Percentiles rank a stretch among this genome's conserved stretches.
Conservation (phyloP, 2,113 vertebrate species). For the Zosterops hypoxanthus region DNA sequence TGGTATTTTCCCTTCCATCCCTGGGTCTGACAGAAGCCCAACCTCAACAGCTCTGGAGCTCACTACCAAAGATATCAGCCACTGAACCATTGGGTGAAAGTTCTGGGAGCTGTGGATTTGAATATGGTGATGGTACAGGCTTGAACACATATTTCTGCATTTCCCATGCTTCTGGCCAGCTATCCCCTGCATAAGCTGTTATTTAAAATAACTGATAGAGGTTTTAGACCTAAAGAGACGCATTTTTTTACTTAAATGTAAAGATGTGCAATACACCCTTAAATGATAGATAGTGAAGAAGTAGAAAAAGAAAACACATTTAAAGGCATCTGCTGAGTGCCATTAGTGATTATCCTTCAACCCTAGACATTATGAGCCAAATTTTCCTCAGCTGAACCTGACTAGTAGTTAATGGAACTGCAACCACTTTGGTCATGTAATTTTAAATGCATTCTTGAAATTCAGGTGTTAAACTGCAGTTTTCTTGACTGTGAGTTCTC, state of each 20-base stretch:
- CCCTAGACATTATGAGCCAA: background rate
- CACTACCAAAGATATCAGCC: background rate
- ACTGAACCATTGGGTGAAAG: background rate
- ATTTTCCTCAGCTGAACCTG: background rate
- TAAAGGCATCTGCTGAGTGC: background rate
- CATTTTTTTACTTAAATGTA: background rate
- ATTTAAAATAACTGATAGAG: background rate
- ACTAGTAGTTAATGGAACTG: background rate
- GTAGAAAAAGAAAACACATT: background rate
- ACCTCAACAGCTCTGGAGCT: background rate
- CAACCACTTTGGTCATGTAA: background rate
- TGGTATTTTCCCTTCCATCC: background rate
- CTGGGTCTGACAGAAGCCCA: fast-evolving
- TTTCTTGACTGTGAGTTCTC: background rate
- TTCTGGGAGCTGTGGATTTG: background rate
- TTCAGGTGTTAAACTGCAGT: background rate
- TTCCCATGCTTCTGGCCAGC: background rate
- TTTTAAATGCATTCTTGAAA: background rate
- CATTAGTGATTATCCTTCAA: background rate
- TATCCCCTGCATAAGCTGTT: background rate
- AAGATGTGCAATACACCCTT: background rate
- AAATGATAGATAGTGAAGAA: background rate
- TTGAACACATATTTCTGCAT: background rate
- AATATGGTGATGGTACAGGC: background rate
- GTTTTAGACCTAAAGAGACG: background rate